A percentile compares a stretch with the other conserved stretches of the same genome.
These are phyloP conservation scores for Dicycla oo DNA, from an alignment of 2,888 invertebrate species.

Conservation along the genomic window DNA sequence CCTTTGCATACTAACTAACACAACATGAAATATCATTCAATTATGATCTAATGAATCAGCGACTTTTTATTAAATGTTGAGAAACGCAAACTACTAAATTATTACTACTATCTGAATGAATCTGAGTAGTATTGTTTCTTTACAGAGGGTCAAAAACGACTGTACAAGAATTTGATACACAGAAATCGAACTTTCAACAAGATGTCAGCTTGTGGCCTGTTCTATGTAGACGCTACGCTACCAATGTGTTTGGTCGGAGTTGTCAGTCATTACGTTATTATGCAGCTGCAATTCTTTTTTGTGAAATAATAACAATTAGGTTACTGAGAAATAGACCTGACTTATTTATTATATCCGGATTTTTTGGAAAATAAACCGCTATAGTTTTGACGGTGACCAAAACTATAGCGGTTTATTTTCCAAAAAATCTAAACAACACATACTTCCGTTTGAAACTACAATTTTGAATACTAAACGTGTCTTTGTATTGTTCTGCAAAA, in stretches of 20 bases:
- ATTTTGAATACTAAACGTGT: too few relatives aligned
- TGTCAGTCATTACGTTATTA: not conserved
- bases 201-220: not conserved
- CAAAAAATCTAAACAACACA: too few relatives aligned
- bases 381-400: too few relatives aligned
- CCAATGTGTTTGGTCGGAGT: not conserved
- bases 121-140: not conserved
- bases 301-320: not conserved
- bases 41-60: not conserved
- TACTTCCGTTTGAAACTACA: too few relatives aligned
- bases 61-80: not conserved
- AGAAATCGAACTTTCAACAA: not conserved
- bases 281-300: constrained; percentile 1
- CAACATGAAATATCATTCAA: not conserved
- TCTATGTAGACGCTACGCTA: not conserved
- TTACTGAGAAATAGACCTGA: too few relatives aligned
- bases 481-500: too few relatives aligned
- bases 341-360: not conserved
- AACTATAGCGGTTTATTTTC: not conserved
- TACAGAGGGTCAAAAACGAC: not conserved
- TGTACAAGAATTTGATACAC: not conserved
- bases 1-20: not conserved
- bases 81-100: not conserved
- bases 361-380: too few relatives aligned
- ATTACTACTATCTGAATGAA: not conserved